phyloP scores from a whole-genome alignment of 1,140 invertebrate genomes.

The Trichomalopsis sarcophagae region DNA sequence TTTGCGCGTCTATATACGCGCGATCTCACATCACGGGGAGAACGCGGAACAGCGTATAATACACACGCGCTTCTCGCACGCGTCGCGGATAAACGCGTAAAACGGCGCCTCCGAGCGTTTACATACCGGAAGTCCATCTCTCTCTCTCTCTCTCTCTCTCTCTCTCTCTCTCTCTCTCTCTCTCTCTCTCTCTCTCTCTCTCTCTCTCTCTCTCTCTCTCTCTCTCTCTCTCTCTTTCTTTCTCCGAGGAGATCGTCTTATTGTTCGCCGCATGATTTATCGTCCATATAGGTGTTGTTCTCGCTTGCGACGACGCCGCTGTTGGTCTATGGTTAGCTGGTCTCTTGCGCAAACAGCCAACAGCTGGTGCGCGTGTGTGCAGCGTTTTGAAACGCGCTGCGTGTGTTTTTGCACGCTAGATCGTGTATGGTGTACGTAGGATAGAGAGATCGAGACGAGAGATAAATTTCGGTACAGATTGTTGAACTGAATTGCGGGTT shows the following conservation, averaged over 20 bases:
- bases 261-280: slow-evolving; percentile 42
- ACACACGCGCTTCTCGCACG: slow-evolving; percentile 12
- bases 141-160: background rate
- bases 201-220: background rate
- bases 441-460: background rate
- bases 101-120: slow-evolving; percentile 29
- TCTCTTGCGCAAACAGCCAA: background rate
- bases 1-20: background rate
- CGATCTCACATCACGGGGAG: background rate
- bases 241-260: slow-evolving; percentile 31
- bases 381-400: background rate
- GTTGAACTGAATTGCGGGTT: slow-evolving; percentile 3
- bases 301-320: background rate
- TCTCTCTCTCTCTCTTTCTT: background rate
- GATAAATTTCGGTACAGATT: slow-evolving; percentile 4
- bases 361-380: background rate
- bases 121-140: background rate
- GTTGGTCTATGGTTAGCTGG: background rate
- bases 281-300: background rate
- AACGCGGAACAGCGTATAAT: slow-evolving; percentile 1
- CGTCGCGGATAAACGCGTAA: background rate
- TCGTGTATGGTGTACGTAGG: background rate
- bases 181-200: no score
- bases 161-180: background rate
- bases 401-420: background rate